Evolutionary conservation across 2,113 vertebrate genomes (phyloP), one percentile per base, ranked within the genome.

Genomic region (Eptesicus fuscus): DNA sequence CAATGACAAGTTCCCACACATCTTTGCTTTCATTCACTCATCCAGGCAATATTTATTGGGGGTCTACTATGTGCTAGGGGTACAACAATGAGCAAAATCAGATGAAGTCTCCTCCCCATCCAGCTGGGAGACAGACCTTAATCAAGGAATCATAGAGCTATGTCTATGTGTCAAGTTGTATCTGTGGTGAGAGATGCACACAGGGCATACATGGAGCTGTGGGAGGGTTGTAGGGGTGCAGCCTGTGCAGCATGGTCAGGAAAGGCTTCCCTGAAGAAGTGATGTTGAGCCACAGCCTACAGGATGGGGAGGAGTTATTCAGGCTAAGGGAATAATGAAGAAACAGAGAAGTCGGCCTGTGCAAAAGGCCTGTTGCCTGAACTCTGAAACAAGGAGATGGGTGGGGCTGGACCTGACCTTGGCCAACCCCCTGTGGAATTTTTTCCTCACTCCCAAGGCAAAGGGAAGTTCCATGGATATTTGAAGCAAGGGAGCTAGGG

Each of bases 361-460:
- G 56, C 84, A 18, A 78, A 93, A 28, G 73, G 69, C 69, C 88
- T 89, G 69, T 61, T 90, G 88, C 91, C 22, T 23, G 28, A 76
- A 7, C 83, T 63, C 47, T 14, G 30, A 23, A 25, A 37, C 0
- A 1, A 49, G 42, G 28, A 44, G 40, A 32, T 23, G 20, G 28
- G 4, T 20, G 2, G 28, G 25, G 10, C 67, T 17, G 1, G 40
- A 20, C 59, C 53, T 25, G 22, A 14, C 8, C 40, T 37, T 74
- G 78, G 53, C 37, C 53, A 35, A 3, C 28, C 44, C 71, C 16
- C 1, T 12, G 2, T 63, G 53, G 59, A 11, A 53, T 84, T 70
- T 53, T 10, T 40, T 90, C 49, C 73, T 88, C 61, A 73, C 7
- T 32, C 40, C 28, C 51, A 30, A 5, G 4, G 12, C 42, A 63